These are phyloP conservation scores for Amblyopsis hoosieri DNA, from an alignment of 2,797 vertebrate species.

Conservation along the genomic window DNA sequence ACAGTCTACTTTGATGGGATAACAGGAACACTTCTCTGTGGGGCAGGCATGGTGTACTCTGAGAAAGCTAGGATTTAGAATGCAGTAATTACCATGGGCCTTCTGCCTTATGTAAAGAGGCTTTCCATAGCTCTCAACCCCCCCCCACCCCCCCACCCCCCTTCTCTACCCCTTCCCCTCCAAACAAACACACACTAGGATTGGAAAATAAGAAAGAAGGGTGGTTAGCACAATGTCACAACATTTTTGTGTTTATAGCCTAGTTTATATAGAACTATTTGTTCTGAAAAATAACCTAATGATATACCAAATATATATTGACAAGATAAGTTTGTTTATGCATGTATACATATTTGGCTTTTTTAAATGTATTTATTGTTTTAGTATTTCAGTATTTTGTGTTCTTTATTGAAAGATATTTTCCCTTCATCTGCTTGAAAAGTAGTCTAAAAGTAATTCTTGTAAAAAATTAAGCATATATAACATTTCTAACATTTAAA, in stretches of 20 bases:
- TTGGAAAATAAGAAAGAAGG: constrained; percentile 22
- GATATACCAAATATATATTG: too few species aligned
- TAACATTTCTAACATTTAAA: background rate
- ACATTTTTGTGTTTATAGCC: background rate
- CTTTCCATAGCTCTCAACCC: constrained; percentile 53
- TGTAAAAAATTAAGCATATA: background rate
- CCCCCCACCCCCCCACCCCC: too few species aligned
- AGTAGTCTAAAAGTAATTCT: background rate
- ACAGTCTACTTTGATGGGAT: background rate
- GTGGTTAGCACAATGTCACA: background rate
- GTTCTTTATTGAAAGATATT: too few species aligned
- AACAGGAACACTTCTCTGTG: constrained; percentile 11
- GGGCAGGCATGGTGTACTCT: constrained; percentile 28
- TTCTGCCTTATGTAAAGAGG: constrained; percentile 56
- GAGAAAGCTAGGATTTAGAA: constrained; percentile 50
- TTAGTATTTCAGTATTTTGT: background rate
- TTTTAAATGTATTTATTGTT: background rate
- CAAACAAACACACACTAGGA: too few species aligned
- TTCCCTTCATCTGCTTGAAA: background rate
- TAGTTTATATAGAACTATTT: too few species aligned
- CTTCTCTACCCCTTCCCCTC: too few species aligned
- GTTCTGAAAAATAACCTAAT: too few species aligned
- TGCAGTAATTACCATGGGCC: constrained; percentile 49
- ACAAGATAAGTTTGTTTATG: too few species aligned
- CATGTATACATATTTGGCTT: too few species aligned